Conservation (phyloP, 2,797 vertebrate genomes). For the Onychomys torridus region DNA sequence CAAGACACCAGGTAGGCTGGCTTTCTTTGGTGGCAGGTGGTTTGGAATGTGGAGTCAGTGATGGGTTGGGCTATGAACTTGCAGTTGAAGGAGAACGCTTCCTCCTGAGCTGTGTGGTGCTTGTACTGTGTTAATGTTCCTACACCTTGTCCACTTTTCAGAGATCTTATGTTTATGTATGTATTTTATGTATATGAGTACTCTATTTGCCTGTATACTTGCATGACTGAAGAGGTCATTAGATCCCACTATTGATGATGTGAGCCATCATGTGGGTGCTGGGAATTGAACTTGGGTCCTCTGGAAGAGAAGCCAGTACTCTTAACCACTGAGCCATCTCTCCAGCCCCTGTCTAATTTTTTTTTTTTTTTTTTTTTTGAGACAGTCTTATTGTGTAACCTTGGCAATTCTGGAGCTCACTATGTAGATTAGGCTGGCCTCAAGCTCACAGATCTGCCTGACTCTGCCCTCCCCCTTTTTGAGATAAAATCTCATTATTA, state of each 20-base stretch:
- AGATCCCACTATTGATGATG: neutral
- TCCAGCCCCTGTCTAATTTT: neutral
- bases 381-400: neutral
- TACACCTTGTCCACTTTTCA: neutral
- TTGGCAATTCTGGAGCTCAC: neutral
- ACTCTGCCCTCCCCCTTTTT: neutral
- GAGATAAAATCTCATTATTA: neutral
- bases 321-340: no score
- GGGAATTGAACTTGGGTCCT: no score
- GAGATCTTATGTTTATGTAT: neutral
- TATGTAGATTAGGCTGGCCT: neutral
- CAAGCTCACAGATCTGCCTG: neutral
- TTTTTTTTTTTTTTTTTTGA: neutral
- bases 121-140: neutral
- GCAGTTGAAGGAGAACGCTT: neutral
- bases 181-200: neutral
- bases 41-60: neutral
- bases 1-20: constrained; percentile 84
- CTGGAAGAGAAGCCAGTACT: no score
- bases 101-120: neutral
- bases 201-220: neutral
- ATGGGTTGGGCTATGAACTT: neutral
- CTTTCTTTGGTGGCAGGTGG: neutral
- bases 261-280: neutral
- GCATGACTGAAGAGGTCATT: neutral